Evolutionary conservation across 1,140 invertebrate species (phyloP), one percentile per base, ranked within the genome.

Genomic region (Bombus affinis): DNA sequence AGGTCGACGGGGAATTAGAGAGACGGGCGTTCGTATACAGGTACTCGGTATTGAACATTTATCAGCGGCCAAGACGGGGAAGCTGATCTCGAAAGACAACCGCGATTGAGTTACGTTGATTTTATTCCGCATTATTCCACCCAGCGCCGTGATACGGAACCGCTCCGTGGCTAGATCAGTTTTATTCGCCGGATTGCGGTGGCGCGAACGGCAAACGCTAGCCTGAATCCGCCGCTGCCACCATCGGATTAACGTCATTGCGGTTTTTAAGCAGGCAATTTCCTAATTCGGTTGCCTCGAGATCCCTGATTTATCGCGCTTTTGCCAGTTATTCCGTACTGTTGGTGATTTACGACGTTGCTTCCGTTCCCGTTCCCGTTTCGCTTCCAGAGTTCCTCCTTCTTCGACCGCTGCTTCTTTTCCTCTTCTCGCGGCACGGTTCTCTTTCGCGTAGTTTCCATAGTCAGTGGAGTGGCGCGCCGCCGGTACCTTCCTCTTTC

Each of bases 31-130:
- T 68, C 83, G 86, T 90, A 83, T 86, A 90, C 89, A 91, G 89
- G 89, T 91, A 91, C 76, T 74, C 81, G 83, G 82, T 81, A 90
- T 90, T 72, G 90, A 85, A 91, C 86, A 93, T 93, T 94, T 92
- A 94, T 94, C 93, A 93, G 88, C 72, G 53, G 77, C n/a, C 53
- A 81, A 92, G 85, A 86, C 89, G 88, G 89, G 89, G 81, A 87
- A 91, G 91, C 88, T 92, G 93, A 94, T 94, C 92, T 94, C 91
- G 88, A 84, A 92, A 94, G 93, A 94, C 92, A 92, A 92, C 88
- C 88, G 87, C 93, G 93, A 94, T 95, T 95, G 94, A 95, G 94
- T 95, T 95, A 95, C 94, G 94, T 93, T 94, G 93, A 95, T 95
- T 95, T 95, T 95, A 95, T 95, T 93, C 94, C 73, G 86, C 85